Evolutionary conservation across 1,140 invertebrate species (phyloP), one percentile per base, ranked within the genome.

Genomic region (Camponotus floridanus): DNA sequence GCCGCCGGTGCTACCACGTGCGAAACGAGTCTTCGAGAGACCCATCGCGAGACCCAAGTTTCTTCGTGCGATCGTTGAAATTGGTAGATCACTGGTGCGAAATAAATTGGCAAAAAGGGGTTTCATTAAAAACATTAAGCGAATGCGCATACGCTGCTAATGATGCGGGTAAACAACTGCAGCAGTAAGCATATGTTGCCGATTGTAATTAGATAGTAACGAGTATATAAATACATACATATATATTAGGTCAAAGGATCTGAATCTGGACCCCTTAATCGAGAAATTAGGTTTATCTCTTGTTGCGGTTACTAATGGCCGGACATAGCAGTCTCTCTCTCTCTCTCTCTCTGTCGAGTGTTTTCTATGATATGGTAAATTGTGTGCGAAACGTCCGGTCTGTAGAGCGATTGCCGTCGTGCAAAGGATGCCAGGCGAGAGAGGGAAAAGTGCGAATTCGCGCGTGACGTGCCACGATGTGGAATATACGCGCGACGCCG

Each of bases 111-210:
- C 87, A 87, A 92, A 91, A 91, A 88, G 85, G 80, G 65, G 87
- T 90, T 91, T 91, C 87, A 90, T 92, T 91, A 92, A 90, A 90
- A 90, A 91, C 86, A 67, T 71, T 89, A 81, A 80, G 21, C 76
- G 39, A 11, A 61, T 68, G 36, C 62, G 79, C 45, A 13, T 13
- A 15, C 45, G 45, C 45, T 15, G 15, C 48, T 51, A 51, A 51
- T 51, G 18, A 15, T 21, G 39, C 21, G 2, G 18, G 39, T 26
- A 26, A 26, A n/a, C 59, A 18, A 15, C 68, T 55, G 9, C 68
- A 36, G 4, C 36, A 8, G 9, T 51, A 51, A 51, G 48, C 48
- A 51, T 4, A 48, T 13, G 8, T 26, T 74, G 55, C 55, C 2
- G 74, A 78, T 42, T 62, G 45, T 21, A 62, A 45, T 21, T 45